These are phyloP conservation scores for Eulacestoma nigropectus DNA, from an alignment of 2,113 vertebrate genomes.

Conservation along the genomic window DNA sequence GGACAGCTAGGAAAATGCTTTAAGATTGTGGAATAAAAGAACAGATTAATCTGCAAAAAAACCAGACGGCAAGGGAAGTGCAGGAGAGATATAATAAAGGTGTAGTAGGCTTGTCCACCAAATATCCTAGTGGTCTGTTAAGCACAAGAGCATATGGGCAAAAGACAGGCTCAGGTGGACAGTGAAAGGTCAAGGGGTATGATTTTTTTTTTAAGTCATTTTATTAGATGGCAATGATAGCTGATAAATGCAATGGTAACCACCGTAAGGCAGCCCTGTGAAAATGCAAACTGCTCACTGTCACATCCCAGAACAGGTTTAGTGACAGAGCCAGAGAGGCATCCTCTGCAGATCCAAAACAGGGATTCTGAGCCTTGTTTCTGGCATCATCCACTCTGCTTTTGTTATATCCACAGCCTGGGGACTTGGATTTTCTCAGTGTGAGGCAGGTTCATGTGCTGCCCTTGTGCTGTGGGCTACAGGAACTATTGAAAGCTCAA, in stretches of 20 bases:
- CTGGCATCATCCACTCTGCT: background rate
- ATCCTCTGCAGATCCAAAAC: background rate
- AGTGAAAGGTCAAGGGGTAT: background rate
- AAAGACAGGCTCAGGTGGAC: background rate
- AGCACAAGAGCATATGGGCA: background rate
- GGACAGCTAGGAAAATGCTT: background rate
- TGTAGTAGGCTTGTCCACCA: background rate
- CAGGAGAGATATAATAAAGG: background rate
- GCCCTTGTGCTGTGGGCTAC: background rate
- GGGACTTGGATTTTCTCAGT: background rate
- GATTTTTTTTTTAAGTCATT: accelerated
- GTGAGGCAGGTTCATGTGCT: background rate
- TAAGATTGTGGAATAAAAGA: background rate
- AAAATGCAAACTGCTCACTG: background rate
- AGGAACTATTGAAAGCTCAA: background rate
- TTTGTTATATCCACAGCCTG: accelerated
- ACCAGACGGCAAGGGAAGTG: accelerated
- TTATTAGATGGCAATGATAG: background rate
- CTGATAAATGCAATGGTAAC: background rate
- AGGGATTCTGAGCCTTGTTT: background rate
- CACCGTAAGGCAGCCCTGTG: background rate
- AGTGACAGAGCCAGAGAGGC: background rate
- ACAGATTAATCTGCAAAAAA: background rate
- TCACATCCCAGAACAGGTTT: background rate
- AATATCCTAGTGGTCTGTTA: background rate